A percentile compares a stretch with the other conserved stretches of the same genome.
Conservation (phyloP, 2,888 invertebrate genomes). For the Anthophora plumipes region DNA sequence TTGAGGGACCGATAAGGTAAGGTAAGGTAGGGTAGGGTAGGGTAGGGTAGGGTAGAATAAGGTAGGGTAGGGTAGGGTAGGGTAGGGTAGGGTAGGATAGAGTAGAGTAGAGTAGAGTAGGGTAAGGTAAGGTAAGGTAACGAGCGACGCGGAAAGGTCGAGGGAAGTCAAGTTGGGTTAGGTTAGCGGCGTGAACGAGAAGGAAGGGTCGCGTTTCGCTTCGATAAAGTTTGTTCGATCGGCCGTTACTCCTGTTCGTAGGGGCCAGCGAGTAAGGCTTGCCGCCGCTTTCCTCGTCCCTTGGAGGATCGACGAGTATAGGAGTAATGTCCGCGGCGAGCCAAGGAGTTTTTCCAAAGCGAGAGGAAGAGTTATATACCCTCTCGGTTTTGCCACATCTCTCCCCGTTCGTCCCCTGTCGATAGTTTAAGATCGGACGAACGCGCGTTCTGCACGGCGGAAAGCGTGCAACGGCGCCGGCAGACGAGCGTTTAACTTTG, state of each 20-base stretch:
- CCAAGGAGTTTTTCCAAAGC: slow-evolving; percentile 11
- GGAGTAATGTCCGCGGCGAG: neutral
- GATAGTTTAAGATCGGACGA: slow-evolving; percentile 46
- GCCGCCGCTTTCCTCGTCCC: neutral
- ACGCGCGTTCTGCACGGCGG: slow-evolving; percentile 31
- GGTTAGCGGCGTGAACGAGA: slow-evolving; percentile 73
- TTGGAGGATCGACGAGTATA: slow-evolving; percentile 4
- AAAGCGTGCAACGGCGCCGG: slow-evolving; percentile 60
- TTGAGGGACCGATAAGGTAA: neutral
- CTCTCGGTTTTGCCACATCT: neutral
- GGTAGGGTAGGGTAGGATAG: neutral
- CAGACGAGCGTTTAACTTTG: slow-evolving; percentile 81
- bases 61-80: neutral
- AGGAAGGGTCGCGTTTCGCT: slow-evolving; percentile 72
- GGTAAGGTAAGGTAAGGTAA: neutral
- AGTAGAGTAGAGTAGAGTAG: neutral
- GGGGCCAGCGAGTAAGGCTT: slow-evolving; percentile 3
- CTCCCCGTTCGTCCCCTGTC: neutral
- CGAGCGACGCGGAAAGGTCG: slow-evolving; percentile 58
- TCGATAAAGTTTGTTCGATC: slow-evolving; percentile 81
- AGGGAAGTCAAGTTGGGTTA: slow-evolving; percentile 74
- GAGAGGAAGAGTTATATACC: neutral
- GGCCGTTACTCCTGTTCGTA: slow-evolving; percentile 73
- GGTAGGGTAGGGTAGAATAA: neutral
- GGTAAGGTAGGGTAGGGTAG: no score